Base-by-base conservation (phyloP, 2,888 invertebrate genomes). In the Erebia ligea region DNA sequence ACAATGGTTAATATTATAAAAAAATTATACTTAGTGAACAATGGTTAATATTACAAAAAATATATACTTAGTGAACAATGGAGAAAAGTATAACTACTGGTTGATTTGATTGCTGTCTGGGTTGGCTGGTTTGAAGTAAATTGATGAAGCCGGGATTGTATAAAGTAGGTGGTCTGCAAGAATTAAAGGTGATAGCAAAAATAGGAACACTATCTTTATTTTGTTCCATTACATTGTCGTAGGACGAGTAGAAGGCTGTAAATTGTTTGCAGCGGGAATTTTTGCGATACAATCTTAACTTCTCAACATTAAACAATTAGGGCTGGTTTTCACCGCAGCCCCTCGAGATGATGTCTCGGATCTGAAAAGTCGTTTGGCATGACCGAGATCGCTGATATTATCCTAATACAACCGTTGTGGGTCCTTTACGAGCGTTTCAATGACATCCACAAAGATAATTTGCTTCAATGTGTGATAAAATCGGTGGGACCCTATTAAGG, bases 331-430 rank as follows among this genome's bases (percentile, higher is more conserved):
- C 17, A 54, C 56, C 45, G 48, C 19, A 73, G 69, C 66, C 75
- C 69, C 76, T 74, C 71, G 58, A 75, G 79, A 83, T 80, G 81
- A 81, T 79, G 81, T 81, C 81, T 84, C 76, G 77, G 77, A 79
- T 80, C 77, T 80, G 73, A 72, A 76, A 78, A 76, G 77, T 84
- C 84, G 84, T 84, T 88, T 84, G 81, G 82, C 81, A 87, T 85
- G 85, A 84, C 84, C 84, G 82, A 86, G 87, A 88, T 90, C 83
- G 79, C 82, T 79, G 86, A 88, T 87, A 91, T 85, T 84, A 82
- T 85, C 84, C 84, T 84, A 84, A 87, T 86, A 86, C 85, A 86
- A 86, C 83, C 84, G 83, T 86, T 84, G 86, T 82, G 83, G 85
- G 83, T 82, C 83, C 83, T 88, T 89, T 87, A 89, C 82, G 86